Evolutionary conservation across 2,113 vertebrate genomes (phyloP), one percentile per base, ranked within the genome.

Genomic region (Vombatus ursinus): DNA sequence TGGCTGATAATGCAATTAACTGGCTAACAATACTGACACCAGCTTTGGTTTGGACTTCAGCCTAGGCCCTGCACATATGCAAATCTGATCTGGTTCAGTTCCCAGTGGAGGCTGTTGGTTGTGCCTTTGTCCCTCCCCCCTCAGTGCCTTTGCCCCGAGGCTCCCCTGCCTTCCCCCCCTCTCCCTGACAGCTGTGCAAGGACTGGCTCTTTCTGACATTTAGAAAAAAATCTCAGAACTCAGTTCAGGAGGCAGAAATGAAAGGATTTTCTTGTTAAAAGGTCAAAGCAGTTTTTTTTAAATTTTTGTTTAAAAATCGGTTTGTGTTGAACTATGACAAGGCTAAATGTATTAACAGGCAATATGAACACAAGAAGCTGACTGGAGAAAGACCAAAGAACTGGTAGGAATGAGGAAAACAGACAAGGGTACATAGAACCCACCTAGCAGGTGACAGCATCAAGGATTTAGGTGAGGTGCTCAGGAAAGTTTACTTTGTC

Each of bases 181-280:
- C 92, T 31, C 11, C 92, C 92, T 23, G 52, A 51, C 97, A 93
- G 96, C 97, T n/a, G 24, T 91, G 54, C 8, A 8, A 97, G 97
- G 96, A 92, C 89, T 95, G 90, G 94, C 0, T 50, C 95, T 96
- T 96, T 97, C 96, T 98, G 98, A 99, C 99, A 98, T 99, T 99
- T 99, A 98, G 97, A 98, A 98, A 97, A 98, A 98, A 98, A 96
- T 97, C 96, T 98, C 90, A 0, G 96, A 95, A 94, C 98, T 94
- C 26, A 12, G 98, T 98, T 96, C 98, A 97, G 97, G 96, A 98
- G 96, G 97, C 97, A 98, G 97, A 98, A 98, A 98, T 98, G 97
- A 98, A 96, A 98, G 97, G 97, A 98, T 98, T 99, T 99, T 98
- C 98, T 98, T 57, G 0, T 98, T 97, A 98, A 99, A 98, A 99